phyloP scores from a whole-genome alignment of 2,797 vertebrate species.

The Pogonophryne albipinna region DNA sequence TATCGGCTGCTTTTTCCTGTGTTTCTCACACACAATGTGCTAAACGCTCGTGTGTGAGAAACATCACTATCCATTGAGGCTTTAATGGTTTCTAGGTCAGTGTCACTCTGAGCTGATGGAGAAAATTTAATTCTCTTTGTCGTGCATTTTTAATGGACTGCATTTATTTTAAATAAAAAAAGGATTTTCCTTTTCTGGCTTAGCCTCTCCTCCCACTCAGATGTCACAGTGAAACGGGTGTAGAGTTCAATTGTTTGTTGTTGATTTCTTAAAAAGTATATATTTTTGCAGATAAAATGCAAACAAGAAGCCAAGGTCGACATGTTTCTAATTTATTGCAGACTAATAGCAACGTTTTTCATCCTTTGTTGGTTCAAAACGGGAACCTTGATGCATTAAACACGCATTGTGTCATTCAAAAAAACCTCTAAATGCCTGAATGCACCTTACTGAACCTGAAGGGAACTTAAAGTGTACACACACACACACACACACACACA shows the following conservation, averaged over 20 bases:
- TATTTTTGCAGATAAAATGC: too few relatives aligned
- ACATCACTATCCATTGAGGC: conserved; percentile 19
- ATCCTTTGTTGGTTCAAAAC: background rate
- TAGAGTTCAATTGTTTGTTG: too few relatives aligned
- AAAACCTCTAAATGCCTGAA: too few relatives aligned
- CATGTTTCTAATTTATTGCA: background rate
- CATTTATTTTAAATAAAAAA: conserved; percentile 68
- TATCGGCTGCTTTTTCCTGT: background rate
- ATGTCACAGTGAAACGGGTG: too few relatives aligned
- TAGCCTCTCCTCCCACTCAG: conserved; percentile 20
- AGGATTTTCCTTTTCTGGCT: conserved; percentile 16
- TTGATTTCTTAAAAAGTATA: too few relatives aligned
- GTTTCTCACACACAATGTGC: too few relatives aligned
- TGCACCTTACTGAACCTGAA: background rate
- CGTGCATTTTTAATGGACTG: conserved; percentile 72
- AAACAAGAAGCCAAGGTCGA: too few relatives aligned
- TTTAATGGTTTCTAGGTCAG: conserved; percentile 72
- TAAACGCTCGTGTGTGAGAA: background rate
- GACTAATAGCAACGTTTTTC: background rate
- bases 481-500: too few relatives aligned
- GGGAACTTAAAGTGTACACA: background rate
- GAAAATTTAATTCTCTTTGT: conserved; percentile 37
- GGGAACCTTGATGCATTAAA: background rate
- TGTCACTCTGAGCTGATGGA: conserved; percentile 40
- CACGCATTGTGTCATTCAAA: background rate